Percentiles rank a stretch among this genome's conserved stretches.
Conservation (phyloP, 2,888 invertebrate species). For the Morinoia aosen region DNA sequence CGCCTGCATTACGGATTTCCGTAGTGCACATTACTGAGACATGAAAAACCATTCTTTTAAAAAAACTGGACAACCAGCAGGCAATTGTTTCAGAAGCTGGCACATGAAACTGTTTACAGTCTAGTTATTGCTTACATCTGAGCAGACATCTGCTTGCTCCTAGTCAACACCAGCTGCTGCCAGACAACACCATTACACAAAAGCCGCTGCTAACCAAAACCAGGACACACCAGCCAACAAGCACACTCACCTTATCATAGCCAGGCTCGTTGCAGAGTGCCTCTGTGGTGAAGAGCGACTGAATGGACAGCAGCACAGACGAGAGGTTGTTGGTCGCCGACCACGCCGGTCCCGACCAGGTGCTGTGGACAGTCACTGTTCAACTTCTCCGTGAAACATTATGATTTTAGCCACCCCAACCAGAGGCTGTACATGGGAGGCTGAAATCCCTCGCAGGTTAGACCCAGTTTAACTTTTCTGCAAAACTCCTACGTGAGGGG, state of each 20-base stretch:
- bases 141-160: not conserved
- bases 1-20: too few relatives aligned
- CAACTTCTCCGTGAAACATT: too few relatives aligned
- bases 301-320: constrained; percentile 76
- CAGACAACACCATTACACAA: not conserved
- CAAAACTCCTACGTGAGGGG: too few relatives aligned
- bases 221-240: not conserved
- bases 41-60: too few relatives aligned
- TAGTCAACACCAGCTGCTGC: not conserved
- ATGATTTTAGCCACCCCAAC: too few relatives aligned
- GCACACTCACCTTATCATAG: constrained; percentile 73
- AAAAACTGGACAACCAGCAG: too few relatives aligned
- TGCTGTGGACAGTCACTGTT: constrained; percentile 70
- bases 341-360: constrained; percentile 77
- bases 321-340: constrained; percentile 75
- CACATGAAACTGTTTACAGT: too few relatives aligned
- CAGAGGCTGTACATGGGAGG: too few relatives aligned
- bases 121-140: not conserved
- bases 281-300: constrained; percentile 77
- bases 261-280: constrained; percentile 79
- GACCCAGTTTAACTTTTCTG: too few relatives aligned
- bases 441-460: too few relatives aligned
- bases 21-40: too few relatives aligned
- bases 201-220: not conserved
- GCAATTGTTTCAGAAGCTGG: too few relatives aligned